Base-by-base conservation (phyloP, 2,888 invertebrate species). In the Itoplectis maculator region DNA sequence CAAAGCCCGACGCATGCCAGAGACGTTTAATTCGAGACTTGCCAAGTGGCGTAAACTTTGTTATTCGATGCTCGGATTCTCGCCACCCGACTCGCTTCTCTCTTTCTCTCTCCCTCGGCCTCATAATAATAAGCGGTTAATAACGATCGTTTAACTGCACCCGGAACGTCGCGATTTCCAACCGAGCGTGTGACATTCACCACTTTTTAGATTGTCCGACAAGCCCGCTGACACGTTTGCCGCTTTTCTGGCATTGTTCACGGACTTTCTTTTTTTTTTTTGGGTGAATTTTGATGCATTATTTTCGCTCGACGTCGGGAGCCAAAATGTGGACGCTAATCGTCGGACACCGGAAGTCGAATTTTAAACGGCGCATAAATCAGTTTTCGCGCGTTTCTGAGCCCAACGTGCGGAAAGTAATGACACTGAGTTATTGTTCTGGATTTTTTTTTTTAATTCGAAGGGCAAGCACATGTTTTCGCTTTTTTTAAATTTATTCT, bases 41-140 rank as follows among this genome's bases (percentile, higher is more conserved):
- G 81, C 82, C 81, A 82, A 84, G 75, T 68, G 63, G 78, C 65
- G 37, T 51, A 42, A 79, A 74, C 69, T 81, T 70, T 75, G 81
- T 79, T 51, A 51, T 79, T 72, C 29, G 70, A 77, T 49, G 18
- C 63, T 37, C 15, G 54, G 35, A 75, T 63, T 61, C 65, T n/a
- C n/a, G n/a, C n/a, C n/a, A n/a, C n/a, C n/a, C n/a, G n/a, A n/a
- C n/a, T n/a, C n/a, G n/a, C n/a, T n/a, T n/a, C n/a, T n/a, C n/a
- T n/a, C n/a, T n/a, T n/a, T n/a, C n/a, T n/a, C n/a, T n/a, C n/a
- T 37, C 45, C 0, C 18, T 15, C 15, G 47, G 42, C n/a, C 5
- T 45, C 54, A 8, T 42, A n/a, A 35, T 68, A 73, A 79, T 29
- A 61, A 77, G 69, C 29, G 65, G 40, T 81, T 70, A 72, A 76